Base-by-base conservation (phyloP, 2,113 vertebrate species). In the Calypte anna region DNA sequence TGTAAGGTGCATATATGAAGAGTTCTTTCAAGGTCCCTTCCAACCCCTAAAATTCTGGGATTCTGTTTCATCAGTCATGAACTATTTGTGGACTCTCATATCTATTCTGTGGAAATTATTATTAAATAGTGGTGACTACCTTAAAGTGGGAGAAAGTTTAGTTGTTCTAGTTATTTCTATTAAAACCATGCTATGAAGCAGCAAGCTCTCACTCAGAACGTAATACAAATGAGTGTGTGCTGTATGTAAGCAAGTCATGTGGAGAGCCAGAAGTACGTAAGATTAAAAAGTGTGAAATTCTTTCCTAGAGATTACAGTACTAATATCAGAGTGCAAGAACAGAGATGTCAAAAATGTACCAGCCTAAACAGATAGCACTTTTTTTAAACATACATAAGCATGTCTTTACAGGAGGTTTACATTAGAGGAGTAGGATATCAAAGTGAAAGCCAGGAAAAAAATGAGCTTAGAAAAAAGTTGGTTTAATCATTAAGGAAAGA, bases 1-100 rank as follows among this genome's bases (percentile, higher is more conserved):
- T 59, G 13, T 50, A 30, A 61, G 9, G 76, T 27, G 10, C 7
- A n/a, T 0, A 0, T 43, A 38, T 30, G 40, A 90, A 64, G 14
- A 3, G 1, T 25, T 90, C 40, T 40, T 40, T 40, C 40, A 40
- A 40, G 40, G 40, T 40, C 40, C 40, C 40, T 40, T 40, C 40
- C 40, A 40, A 40, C 12, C 40, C 40, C 40, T 40, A 40, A 40
- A 10, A 40, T 40, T 40, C 40, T 40, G 40, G 10, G 40, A 40
- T 40, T 40, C 82, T 90, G 7, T 62, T 18, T 53, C n/a, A 88
- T 48, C 36, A 43, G 36, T 25, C 25, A 63, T 63, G 7, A 86
- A 82, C 5, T 58, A 63, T 67, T 59, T 46, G 6, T 67, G 17
- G 25, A 6, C 13, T 80, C 10, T 90, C 7, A 17, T 11, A 66